A percentile compares a stretch with the other conserved stretches of the same genome.
Evolutionary conservation across 2,888 invertebrate genomes (phyloP).

Genomic region (Brenthis hecate): DNA sequence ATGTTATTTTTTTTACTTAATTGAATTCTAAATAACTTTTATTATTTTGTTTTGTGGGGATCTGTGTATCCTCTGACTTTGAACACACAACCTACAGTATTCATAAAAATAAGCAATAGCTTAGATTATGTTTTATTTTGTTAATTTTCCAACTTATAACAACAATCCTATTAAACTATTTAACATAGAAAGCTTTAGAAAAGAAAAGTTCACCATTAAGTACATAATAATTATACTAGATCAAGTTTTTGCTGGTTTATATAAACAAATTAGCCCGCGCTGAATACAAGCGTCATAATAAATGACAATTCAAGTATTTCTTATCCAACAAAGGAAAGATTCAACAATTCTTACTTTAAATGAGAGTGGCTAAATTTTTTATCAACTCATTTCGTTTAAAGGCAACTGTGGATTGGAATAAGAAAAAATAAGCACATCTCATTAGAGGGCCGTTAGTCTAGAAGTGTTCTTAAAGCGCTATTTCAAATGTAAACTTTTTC

Average conservation of each 20-base stretch:
- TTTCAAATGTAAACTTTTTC: slow-evolving; percentile 23
- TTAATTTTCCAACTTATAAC: too few species aligned
- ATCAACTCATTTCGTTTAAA: slow-evolving; percentile 25
- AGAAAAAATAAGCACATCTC: slow-evolving; percentile 32
- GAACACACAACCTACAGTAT: too few species aligned
- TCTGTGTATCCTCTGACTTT: too few species aligned
- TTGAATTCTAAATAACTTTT: too few species aligned
- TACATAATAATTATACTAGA: neutral
- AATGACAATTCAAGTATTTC: slow-evolving; percentile 20
- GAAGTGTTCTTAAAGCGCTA: slow-evolving; percentile 19
- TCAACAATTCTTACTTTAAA: slow-evolving; percentile 28
- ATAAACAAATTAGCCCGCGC: slow-evolving; percentile 19
- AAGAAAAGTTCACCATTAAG: neutral
- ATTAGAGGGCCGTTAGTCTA: slow-evolving; percentile 29
- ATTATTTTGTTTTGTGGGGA: too few species aligned
- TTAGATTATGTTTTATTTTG: too few species aligned
- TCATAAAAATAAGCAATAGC: too few species aligned
- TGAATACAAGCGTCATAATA: slow-evolving; percentile 22
- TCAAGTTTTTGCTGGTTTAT: slow-evolving; percentile 11
- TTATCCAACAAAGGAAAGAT: slow-evolving; percentile 22
- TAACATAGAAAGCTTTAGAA: slow-evolving; percentile 4
- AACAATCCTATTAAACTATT: too few species aligned
- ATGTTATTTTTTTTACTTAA: too few species aligned
- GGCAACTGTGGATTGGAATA: slow-evolving; percentile 24
- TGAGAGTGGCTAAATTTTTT: slow-evolving; percentile 31